Evolutionary conservation across 2,113 vertebrate genomes (phyloP), one percentile per base, ranked within the genome.

Genomic region (Chaetodon trifascialis): DNA sequence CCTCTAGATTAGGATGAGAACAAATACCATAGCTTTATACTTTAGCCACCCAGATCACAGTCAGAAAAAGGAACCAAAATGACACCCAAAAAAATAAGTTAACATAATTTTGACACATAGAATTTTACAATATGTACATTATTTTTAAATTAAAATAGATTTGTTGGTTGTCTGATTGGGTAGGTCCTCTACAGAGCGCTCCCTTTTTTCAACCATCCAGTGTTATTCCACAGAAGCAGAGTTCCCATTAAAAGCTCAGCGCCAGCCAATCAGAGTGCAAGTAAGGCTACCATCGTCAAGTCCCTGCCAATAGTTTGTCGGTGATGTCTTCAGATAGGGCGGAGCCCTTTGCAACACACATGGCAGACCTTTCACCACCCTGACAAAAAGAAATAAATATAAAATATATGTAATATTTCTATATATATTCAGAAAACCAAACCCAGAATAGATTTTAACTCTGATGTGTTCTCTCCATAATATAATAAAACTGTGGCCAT

Each of bases 121-220:
- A 95, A 94, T 95, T 96, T 93, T 95, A 95, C 94, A 96, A 92
- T 95, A 96, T 96, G 89, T 96, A 96, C 95, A 96, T 86, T 94
- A 74, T 85, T 83, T 91, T 92, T 94, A 95, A 93, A 94, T 95
- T 95, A 96, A 96, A 96, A 95, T 96, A 95, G 89, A 94, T 93
- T 95, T 95, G 93, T 94, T 86, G 83, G 89, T 91, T 92, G 90
- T 94, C 92, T 93, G 94, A 93, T 90, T 89, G 90, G 91, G 82
- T 85, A 89, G 87, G 89, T 91, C 88, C 89, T 92, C 88, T 79
- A 74, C 79, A 67, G 84, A 89, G 85, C 63, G 75, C 82, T 87
- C 67, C 60, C 68, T 73, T 68, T 60, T 52, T 17, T 34, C 79
- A 76, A 73, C 76, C 85, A 87, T 88, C 81, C 89, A 77, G 88